Conservation (phyloP, 2,113 vertebrate species). For the Callospermophilus lateralis region DNA sequence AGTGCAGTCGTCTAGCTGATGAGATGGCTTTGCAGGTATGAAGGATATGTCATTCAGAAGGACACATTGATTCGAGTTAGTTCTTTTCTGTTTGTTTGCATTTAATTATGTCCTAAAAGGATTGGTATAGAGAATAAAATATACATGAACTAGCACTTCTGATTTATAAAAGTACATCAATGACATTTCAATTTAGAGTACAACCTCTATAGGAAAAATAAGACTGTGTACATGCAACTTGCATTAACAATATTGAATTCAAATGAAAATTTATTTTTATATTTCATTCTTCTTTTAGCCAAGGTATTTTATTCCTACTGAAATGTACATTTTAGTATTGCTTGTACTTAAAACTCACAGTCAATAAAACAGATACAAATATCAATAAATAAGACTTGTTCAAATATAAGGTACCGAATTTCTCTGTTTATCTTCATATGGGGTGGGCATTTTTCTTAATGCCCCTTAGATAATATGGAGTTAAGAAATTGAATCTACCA, state of each 20-base stretch:
- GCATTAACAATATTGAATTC: slow-evolving; percentile 80
- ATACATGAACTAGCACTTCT: slow-evolving; percentile 76
- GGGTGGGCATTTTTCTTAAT: neutral
- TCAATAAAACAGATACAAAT: slow-evolving; percentile 62
- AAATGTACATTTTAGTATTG: slow-evolving; percentile 61
- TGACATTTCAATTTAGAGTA: slow-evolving; percentile 66
- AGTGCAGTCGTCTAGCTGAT: slow-evolving; percentile 64
- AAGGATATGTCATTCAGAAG: slow-evolving; percentile 79
- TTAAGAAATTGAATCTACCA: neutral
- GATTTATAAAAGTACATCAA: slow-evolving; percentile 77
- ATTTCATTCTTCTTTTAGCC: slow-evolving; percentile 59
- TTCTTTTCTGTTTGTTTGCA: slow-evolving; percentile 82
- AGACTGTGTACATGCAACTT: slow-evolving; percentile 71
- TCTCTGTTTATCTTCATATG: slow-evolving; percentile 7
- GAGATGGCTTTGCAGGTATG: slow-evolving; percentile 75
- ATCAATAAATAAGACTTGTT: slow-evolving; percentile 5
- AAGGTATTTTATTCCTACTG: slow-evolving; percentile 65
- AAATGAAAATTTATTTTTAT: slow-evolving; percentile 72
- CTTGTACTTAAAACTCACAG: slow-evolving; percentile 66
- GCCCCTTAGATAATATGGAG: neutral
- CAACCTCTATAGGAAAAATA: slow-evolving; percentile 50
- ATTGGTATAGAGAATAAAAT: slow-evolving; percentile 70
- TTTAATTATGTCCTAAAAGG: slow-evolving; percentile 80
- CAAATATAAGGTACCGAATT: slow-evolving; percentile 3
- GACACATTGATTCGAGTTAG: slow-evolving; percentile 80